These are phyloP conservation scores for Hypomesus transpacificus DNA, from an alignment of 2,113 vertebrate species.

Conservation along the genomic window DNA sequence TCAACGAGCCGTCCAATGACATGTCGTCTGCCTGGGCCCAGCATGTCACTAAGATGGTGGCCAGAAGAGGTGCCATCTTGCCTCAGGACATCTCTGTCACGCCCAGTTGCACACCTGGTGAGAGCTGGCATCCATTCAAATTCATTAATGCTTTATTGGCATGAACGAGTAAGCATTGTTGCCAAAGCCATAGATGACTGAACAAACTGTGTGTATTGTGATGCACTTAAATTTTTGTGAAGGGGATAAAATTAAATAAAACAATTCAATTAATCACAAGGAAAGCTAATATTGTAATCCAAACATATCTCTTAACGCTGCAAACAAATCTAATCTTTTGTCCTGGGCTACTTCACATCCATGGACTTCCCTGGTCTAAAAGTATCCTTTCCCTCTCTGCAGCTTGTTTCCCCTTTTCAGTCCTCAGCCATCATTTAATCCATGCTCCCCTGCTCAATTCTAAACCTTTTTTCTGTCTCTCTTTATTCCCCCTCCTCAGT, in stretches of 20 bases:
- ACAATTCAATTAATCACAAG: too few relatives aligned
- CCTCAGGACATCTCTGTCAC: constrained; percentile 95
- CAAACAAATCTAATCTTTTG: too few relatives aligned
- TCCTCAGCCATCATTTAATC: neutral
- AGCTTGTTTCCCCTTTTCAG: too few relatives aligned
- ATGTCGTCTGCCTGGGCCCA: constrained; percentile 95
- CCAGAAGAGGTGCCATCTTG: constrained; percentile 92
- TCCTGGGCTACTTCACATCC: too few relatives aligned
- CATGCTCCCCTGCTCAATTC: neutral
- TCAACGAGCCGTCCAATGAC: constrained; percentile 90
- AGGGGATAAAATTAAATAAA: too few relatives aligned
- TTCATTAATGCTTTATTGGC: neutral
- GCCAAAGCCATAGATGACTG: too few relatives aligned
- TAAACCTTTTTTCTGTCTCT: neutral
- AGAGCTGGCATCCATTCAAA: constrained; percentile 8
- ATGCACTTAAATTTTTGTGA: too few relatives aligned
- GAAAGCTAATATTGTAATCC: too few relatives aligned
- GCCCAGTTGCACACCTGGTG: constrained; percentile 88
- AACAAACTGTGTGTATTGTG: too few relatives aligned
- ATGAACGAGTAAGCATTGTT: too few relatives aligned
- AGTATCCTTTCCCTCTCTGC: neutral
- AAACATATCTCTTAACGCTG: too few relatives aligned
- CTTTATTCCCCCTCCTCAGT: constrained; percentile 62
- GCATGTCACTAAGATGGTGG: constrained; percentile 98
- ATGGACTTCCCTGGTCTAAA: too few relatives aligned